phyloP scores from a whole-genome alignment of 2,113 vertebrate species.

The Toxostoma redivivum region DNA sequence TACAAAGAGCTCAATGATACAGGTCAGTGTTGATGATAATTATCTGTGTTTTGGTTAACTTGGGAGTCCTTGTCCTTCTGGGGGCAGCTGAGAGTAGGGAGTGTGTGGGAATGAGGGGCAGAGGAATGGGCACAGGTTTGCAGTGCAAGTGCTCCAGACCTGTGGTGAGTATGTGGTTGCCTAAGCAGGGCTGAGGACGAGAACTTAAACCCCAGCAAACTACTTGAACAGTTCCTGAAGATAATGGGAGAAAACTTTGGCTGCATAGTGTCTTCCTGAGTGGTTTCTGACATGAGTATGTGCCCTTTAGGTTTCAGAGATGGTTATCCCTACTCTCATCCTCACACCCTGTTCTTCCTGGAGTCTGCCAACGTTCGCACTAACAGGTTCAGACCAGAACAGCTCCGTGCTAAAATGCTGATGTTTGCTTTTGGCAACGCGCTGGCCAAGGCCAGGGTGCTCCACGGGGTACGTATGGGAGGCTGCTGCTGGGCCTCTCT shows the following conservation, averaged over 20 bases:
- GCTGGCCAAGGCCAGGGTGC: slow-evolving; percentile 75
- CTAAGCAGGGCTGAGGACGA: neutral
- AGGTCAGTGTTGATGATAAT: slow-evolving; percentile 52
- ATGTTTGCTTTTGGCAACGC: slow-evolving; percentile 88
- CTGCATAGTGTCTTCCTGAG: neutral
- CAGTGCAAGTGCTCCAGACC: neutral
- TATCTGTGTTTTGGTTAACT: neutral
- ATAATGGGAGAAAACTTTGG: neutral
- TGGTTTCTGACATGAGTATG: neutral
- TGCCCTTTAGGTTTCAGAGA: slow-evolving; percentile 75
- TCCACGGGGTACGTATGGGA: slow-evolving; percentile 77
- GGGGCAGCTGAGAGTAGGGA: neutral
- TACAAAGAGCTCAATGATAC: slow-evolving; percentile 76
- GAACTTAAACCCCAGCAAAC: neutral
- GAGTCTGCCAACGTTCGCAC: slow-evolving; percentile 49
- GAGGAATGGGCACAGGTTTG: neutral
- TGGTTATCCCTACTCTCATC: slow-evolving; percentile 79
- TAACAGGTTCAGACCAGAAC: slow-evolving; percentile 70
- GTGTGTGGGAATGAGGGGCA: neutral
- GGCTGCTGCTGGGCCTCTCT: neutral
- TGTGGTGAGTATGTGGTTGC: accelerated
- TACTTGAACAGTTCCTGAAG: neutral
- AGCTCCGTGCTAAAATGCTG: slow-evolving; percentile 85
- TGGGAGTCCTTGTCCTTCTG: neutral
- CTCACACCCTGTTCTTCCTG: slow-evolving; percentile 84